Evolutionary conservation across 2,888 invertebrate genomes (phyloP), one percentile per base, ranked within the genome.

Genomic region (Drosophila pullipes): DNA sequence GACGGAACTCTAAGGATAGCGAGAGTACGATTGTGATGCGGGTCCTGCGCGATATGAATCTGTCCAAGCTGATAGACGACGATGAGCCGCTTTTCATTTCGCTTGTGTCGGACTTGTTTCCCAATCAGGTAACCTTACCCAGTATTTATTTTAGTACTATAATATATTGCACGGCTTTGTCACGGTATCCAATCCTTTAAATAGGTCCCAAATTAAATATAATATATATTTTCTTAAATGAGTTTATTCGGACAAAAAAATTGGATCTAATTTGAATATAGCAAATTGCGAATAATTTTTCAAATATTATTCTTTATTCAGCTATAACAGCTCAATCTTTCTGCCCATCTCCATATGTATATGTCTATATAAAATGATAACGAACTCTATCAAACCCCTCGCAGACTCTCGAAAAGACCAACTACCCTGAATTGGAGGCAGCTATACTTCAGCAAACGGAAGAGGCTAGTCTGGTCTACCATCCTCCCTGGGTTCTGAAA

Each of bases 1-100:
- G 99, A 74, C 96, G 96, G 11, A 98, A 98, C 94, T 96, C 96
- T 11, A 97, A 97, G 93, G 99, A 99, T 93, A 96, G 97, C 50
- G 99, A 99, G 94, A 97, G 98, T 90, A 98, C 98, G 18, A 99
- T 98, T 81, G 99, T 99, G 18, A 99, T 99, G 99, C 94, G 98
- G 89, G 98, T 99, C 16, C 94, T 99, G n/a, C 94, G 99, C 81
- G 99, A 99, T 92, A 99, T 99, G 99, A 99, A 99, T 94, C 94
- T 99, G 25, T 99, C 99, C 5, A 99, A 99, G 94, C 94, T 99
- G 60, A 99, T 98, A 82, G 99, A 99, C 91, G 99, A 99, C 93
- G 99, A 99, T 92, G 99, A 99, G 91, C 99, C 99, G 0, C 94
- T 99, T n/a, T 99, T 99, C 92, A 97, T 98, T 94, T 99, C 99